These are phyloP conservation scores for Artibeus lituratus DNA, from an alignment of 2,797 vertebrate species.

Conservation along the genomic window DNA sequence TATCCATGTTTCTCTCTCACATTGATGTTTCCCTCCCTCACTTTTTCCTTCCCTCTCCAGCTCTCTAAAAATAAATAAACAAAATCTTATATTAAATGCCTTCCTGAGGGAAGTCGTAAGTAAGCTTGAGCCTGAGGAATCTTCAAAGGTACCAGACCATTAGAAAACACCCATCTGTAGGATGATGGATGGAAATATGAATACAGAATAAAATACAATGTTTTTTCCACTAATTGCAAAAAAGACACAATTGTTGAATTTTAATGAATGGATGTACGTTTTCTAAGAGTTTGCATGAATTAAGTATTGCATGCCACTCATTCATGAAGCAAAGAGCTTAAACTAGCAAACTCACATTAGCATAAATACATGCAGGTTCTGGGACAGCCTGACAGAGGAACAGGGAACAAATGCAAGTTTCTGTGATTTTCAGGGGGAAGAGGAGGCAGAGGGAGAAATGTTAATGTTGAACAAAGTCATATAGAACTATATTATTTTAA, in stretches of 20 bases:
- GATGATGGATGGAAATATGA: not conserved
- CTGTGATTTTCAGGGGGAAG: not conserved
- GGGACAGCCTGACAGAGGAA: not conserved
- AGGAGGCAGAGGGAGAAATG: not conserved
- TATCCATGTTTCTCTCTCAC: not conserved
- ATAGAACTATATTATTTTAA: not conserved
- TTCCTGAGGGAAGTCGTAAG: not conserved
- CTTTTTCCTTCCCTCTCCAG: not conserved
- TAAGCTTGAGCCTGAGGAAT: not conserved
- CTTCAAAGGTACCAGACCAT: not conserved
- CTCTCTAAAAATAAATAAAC: not conserved
- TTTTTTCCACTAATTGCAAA: not conserved
- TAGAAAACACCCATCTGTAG: not conserved
- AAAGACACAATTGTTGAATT: not conserved
- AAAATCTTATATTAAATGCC: not conserved
- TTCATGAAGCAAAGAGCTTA: too few species aligned
- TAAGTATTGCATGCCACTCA: not conserved
- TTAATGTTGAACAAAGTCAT: not conserved
- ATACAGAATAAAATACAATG: not conserved
- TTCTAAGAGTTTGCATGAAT: not conserved
- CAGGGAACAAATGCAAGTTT: not conserved
- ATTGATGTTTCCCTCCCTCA: not conserved
- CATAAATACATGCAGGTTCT: not conserved
- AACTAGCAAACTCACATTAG: not conserved
- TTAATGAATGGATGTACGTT: not conserved